Percentiles rank a stretch among this genome's conserved stretches.
phyloP scores from a whole-genome alignment of 1,140 invertebrate genomes.

The Drosophila grimshawi region DNA sequence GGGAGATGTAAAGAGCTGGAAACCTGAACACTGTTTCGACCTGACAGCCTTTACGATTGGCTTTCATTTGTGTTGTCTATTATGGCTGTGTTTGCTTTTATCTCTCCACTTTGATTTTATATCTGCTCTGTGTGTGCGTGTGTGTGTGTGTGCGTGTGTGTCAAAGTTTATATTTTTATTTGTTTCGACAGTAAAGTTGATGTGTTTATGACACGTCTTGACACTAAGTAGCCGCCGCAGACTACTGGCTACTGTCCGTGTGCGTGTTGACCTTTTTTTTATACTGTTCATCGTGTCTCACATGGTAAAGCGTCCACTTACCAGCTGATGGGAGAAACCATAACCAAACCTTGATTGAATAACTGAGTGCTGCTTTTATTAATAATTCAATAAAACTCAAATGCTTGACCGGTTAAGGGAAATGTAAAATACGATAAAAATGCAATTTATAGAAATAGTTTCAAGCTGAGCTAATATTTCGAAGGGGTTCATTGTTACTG shows the following conservation, averaged over 20 bases:
- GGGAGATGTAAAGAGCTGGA: constrained; percentile 26
- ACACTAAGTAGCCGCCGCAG: constrained; percentile 76
- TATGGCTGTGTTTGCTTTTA: constrained; percentile 53
- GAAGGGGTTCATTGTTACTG: too few relatives aligned
- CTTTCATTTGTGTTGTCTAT: constrained; percentile 52
- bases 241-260: constrained; percentile 62
- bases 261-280: constrained; percentile 76
- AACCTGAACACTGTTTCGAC: constrained; percentile 38
- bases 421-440: background rate
- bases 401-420: background rate
- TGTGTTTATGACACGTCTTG: constrained; percentile 81
- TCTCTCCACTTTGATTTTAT: constrained; percentile 68
- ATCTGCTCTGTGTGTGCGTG: constrained; percentile 26
- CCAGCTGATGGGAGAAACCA: constrained; percentile 19
- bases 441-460: background rate
- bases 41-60: constrained; percentile 42
- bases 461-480: too few relatives aligned
- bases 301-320: constrained; percentile 65
- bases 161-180: constrained; percentile 83
- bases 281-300: constrained; percentile 42
- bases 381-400: constrained; percentile 5
- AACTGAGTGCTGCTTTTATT: constrained; percentile 8
- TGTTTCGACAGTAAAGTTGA: constrained; percentile 82
- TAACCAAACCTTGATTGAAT: constrained; percentile 28
- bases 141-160: constrained; percentile 47